Evolutionary conservation across 2,888 invertebrate genomes (phyloP).

Genomic region (Idaea biselata): DNA sequence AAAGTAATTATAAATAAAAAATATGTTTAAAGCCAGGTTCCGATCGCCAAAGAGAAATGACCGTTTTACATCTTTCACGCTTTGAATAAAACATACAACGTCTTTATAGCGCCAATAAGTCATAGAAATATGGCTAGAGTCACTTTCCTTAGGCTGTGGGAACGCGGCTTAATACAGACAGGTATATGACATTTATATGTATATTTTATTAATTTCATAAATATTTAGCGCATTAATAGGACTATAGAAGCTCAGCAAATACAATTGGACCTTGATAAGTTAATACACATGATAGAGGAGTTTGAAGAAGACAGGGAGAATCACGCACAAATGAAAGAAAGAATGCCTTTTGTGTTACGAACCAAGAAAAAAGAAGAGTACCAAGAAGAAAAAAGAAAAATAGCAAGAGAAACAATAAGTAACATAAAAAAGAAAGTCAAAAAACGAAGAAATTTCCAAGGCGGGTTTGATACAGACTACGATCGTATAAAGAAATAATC

Average conservation of each 20-base stretch:
- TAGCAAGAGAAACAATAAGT: constrained; percentile 12
- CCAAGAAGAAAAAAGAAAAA: constrained; percentile 14
- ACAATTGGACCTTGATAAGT: constrained; percentile 21
- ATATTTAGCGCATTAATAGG: constrained; percentile 11
- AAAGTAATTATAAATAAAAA: no score
- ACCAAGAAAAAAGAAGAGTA: constrained; percentile 3
- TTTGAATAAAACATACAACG: no score
- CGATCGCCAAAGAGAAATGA: no score
- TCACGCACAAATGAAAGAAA: not conserved
- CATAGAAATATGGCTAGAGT: no score
- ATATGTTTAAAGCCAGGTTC: no score
- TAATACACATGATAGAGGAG: constrained; percentile 20
- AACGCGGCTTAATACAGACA: not conserved
- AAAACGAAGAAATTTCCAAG: constrained; percentile 13
- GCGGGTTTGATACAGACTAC: constrained; percentile 28
- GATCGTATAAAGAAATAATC: constrained; percentile 40
- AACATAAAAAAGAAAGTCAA: constrained; percentile 8
- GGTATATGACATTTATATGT: not conserved
- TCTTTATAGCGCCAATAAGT: no score
- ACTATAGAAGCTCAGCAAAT: constrained; percentile 18
- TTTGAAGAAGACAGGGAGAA: constrained; percentile 8
- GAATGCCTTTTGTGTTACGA: constrained; percentile 3
- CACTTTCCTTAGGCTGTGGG: no score
- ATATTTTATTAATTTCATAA: constrained; percentile 4
- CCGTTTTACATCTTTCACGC: no score